Evolutionary conservation across 64 coral and sea anemone species (phyloP).

Genomic region (Pocillopora damicornis): DNA sequence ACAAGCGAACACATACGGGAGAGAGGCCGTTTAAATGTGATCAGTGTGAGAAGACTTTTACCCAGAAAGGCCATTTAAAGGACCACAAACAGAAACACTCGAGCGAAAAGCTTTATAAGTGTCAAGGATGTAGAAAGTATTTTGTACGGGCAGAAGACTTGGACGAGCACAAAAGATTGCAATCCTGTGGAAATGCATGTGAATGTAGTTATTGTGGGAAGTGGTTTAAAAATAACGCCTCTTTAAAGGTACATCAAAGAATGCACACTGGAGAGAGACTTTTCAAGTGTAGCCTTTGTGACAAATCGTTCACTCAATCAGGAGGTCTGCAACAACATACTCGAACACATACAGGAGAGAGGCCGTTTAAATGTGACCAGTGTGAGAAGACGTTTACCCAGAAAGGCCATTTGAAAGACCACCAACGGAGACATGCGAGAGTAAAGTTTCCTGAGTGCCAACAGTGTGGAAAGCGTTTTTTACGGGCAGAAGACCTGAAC

Average conservation of each 20-base stretch:
- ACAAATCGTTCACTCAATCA: background rate
- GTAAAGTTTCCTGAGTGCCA: background rate
- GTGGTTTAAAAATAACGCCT: background rate
- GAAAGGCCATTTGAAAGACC: background rate
- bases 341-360: background rate
- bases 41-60: background rate
- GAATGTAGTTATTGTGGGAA: background rate
- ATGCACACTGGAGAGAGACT: background rate
- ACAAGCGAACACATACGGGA: background rate
- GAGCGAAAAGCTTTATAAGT: background rate
- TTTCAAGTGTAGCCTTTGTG: constrained; percentile 5
- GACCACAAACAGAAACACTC: background rate
- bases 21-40: background rate
- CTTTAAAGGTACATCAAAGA: constrained; percentile 1
- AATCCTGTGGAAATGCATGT: background rate
- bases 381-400: background rate
- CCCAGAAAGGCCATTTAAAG: background rate
- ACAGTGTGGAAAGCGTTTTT: constrained; percentile 31
- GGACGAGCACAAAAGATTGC: background rate
- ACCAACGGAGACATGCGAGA: background rate
- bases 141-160: constrained; percentile 7
- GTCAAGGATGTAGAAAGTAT: constrained; percentile 13
- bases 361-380: constrained; percentile 14
- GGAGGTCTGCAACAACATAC: background rate
- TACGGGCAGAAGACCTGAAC: background rate